Evolutionary conservation across 2,113 vertebrate species (phyloP), one percentile per base, ranked within the genome.

Genomic region (Aptenodytes patagonicus): DNA sequence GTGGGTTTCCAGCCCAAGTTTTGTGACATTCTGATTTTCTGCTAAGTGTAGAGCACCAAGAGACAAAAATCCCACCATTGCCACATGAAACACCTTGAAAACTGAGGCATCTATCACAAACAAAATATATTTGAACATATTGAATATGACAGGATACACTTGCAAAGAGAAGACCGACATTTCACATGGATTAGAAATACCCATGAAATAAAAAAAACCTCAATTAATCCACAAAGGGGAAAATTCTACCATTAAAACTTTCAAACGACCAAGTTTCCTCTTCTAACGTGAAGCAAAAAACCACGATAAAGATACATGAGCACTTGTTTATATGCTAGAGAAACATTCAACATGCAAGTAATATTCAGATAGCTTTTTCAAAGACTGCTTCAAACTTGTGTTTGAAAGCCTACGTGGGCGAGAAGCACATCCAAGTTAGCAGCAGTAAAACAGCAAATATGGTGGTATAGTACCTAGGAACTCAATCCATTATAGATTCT

Each of bases 221-320:
- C 36, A 11, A 36, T 17, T 31, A 51, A 49, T 18, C 15, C 42
- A 25, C 52, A 51, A 60, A 68, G 19, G 25, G 10, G 11, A 77
- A 65, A 72, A 36, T 1, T 25, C 17, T 28, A 36, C 28, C 49
- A 60, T 22, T 60, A 42, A 62, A 68, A 75, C 11, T 25, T n/a
- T 47, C 17, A 75, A 68, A 79, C 11, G 17, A 60, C 8, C 6
- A 10, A 18, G 18, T 42, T 9, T 9, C 34, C 34, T 19, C 36
- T 87, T 52, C 16, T 51, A 46, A 40, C 20, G 28, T 0, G 1
- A 47, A 81, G 29, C 14, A 55, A 34, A 83, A 51, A 26, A 5
- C 1, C 24, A 22, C 1, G 0, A 1, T 6, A 31, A 80, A 84
- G 64, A 52, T 8, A 61, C 3, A 18, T 4, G 4, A 87, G 31